phyloP scores from a whole-genome alignment of 2,113 vertebrate species.

The Zootoca vivipara region DNA sequence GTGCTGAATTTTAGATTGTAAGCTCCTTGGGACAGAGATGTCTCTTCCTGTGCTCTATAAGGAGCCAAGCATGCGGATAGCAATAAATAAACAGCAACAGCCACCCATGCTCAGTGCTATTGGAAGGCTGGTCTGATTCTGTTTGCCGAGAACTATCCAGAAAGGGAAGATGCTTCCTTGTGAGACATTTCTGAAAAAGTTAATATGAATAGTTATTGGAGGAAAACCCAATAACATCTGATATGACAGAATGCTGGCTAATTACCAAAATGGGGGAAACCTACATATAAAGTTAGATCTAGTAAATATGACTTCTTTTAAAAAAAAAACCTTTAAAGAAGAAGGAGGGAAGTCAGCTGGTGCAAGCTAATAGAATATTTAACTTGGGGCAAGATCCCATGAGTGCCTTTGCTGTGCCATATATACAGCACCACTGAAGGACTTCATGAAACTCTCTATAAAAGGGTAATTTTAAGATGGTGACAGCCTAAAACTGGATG shows the following conservation, averaged over 20 bases:
- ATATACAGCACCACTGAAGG: neutral
- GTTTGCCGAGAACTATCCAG: neutral
- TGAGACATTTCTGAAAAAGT: neutral
- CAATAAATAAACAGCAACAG: neutral
- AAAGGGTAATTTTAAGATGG: neutral
- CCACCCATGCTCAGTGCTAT: neutral
- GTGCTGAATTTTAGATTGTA: too few species aligned
- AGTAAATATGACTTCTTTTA: neutral
- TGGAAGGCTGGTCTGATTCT: neutral
- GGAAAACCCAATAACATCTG: neutral
- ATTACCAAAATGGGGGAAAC: neutral
- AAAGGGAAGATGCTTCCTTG: neutral
- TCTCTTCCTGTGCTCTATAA: too few species aligned
- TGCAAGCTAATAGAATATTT: neutral
- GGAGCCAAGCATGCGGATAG: too few species aligned
- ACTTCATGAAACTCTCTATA: neutral
- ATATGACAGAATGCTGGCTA: neutral
- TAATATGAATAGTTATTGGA: neutral
- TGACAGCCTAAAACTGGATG: neutral
- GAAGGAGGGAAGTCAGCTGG: neutral
- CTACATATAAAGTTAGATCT: neutral
- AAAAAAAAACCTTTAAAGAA: neutral
- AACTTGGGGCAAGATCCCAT: neutral
- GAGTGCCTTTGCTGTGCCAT: accelerated
- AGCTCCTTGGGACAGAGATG: too few species aligned